Base-by-base conservation (phyloP, 2,113 vertebrate genomes). In the Myiagra hebetior region DNA sequence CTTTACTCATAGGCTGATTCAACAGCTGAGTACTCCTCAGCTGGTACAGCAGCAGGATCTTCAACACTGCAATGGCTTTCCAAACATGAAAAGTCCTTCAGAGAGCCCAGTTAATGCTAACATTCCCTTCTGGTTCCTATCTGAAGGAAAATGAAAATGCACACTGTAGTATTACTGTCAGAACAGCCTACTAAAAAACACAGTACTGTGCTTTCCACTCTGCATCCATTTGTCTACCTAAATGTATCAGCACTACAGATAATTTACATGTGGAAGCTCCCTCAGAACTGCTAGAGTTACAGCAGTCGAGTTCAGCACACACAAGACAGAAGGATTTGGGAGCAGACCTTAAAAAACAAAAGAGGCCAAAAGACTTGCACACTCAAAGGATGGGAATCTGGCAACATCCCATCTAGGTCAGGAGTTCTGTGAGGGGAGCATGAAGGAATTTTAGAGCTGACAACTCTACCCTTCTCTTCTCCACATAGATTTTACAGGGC, bases 1-100 rank as follows among this genome's bases (percentile, higher is more conserved):
- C 74, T 95, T 95, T 95, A 93, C 62, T 96, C 95, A 96, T 95
- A 77, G 93, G 86, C 91, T 95, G 89, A 96, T 89, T 96, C 96
- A 95, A 69, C 42, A 95, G 91, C 91, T 95, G 91, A 95, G 95
- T 78, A 87, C n/a, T 92, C 73, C 87, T 95, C 95, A 96, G 93
- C 93, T 93, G 93, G 65, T 67, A 87, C 65, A 96, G 56, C 12
- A 2, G 60, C 56, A 95, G 73, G 73, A 95, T 94, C 93, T 96
- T 95, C 94, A 92, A 91, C 28, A 86, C 42, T 95, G 91, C 76
- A 95, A 76, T 87, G 81, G 65, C 35, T 96, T 93, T 95, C 91
- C 92, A 93, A 94, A 91, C 80, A 91, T 89, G 67, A 52, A 87
- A 92, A 90, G 68, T 70, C 69, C 77, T 96, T 87, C 93, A 85